Percentiles rank a stretch among this genome's conserved stretches.
phyloP scores from a whole-genome alignment of 2,888 invertebrate species.

The Drosophila rubida region DNA sequence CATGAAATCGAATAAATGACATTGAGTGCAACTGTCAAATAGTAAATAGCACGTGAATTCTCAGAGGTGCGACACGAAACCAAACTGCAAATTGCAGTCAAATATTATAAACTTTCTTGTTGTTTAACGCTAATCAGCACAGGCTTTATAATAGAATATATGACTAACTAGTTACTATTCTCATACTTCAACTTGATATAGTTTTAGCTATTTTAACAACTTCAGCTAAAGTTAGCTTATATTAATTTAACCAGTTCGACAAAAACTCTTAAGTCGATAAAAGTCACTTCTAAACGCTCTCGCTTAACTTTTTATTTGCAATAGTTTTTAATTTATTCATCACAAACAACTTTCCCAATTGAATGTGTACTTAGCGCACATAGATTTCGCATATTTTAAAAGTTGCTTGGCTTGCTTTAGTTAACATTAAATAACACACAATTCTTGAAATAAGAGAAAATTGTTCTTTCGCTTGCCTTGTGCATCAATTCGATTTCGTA shows the following conservation, averaged over 20 bases:
- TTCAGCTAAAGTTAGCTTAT: no score
- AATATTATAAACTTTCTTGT: not conserved
- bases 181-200: no score
- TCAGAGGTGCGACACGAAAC: conserved; percentile 25
- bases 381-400: not conserved
- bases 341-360: no score
- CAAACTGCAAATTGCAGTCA: not conserved
- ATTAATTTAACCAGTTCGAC: no score
- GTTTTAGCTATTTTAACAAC: no score
- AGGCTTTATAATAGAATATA: not conserved
- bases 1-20: conserved; percentile 63
- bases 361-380: no score
- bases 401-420: no score
- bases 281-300: not conserved
- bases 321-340: no score
- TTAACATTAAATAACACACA: no score
- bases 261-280: no score
- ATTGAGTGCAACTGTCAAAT: conserved; percentile 42
- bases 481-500: not conserved
- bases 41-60: conserved; percentile 17
- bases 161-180: no score
- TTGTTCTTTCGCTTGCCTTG: not conserved
- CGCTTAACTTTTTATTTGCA: no score
- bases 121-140: not conserved
- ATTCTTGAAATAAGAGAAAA: not conserved